Evolutionary conservation across 2,888 invertebrate species (phyloP), one percentile per base, ranked within the genome.

Genomic region (Amphimallon solstitiale): DNA sequence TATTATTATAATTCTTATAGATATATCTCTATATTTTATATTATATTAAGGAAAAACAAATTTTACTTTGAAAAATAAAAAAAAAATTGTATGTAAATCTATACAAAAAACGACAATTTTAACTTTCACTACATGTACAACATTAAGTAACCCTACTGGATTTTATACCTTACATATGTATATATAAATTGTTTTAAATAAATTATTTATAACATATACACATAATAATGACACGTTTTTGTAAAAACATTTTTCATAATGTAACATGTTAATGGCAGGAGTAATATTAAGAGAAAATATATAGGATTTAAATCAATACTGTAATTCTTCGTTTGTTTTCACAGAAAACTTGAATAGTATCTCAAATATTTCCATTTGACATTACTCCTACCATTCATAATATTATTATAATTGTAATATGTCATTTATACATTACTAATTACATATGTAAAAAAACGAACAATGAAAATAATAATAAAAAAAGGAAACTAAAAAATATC

Each of bases 11-110:
- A 29, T 59, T 17, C 19, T 29, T 43, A 43, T 29, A 29, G 29
- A 29, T 29, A 29, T 29, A 29, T 29, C 29, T 29, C n/a, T n/a
- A n/a, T n/a, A n/a, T n/a, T n/a, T n/a, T n/a, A 29, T 5, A 45
- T 45, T 12, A 43, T 43, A 43, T 38, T 19, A 23, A n/a, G 2
- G 10, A 59, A 59, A 59, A 59, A 59, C 43, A 59, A 29, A 59
- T 59, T 59, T 45, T 45, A 59, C 56, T 43, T 43, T 29, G 17
- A 21, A n/a, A 23, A 29, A 29, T 29, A 23, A 23, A 2, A 40
- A 43, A 29, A 43, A n/a, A 40, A 43, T 7, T 29, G 29, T 29
- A 29, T 29, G 9, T 29, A 29, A 29, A 29, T 29, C 29, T 29
- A 29, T 29, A 29, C 9, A 29, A 29, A n/a, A 29, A 29, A 29